Conservation (phyloP, 2,113 vertebrate genomes). For the Eupsittula cactorum region DNA sequence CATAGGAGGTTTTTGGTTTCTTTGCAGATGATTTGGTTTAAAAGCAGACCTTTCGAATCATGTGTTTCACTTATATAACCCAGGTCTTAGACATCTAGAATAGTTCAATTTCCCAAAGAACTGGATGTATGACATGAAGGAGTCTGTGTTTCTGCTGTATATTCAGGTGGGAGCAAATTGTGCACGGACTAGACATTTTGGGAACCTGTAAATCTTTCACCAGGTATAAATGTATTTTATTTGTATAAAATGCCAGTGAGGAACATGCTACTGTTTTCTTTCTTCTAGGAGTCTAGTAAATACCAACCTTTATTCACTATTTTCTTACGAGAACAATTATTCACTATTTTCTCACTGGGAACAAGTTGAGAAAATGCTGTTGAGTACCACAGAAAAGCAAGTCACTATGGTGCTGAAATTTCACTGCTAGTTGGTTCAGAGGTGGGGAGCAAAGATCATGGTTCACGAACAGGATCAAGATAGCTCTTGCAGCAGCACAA, state of each 20-base stretch:
- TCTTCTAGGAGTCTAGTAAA: neutral
- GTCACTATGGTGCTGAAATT: neutral
- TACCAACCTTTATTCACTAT: neutral
- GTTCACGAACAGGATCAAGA: neutral
- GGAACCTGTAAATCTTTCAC: neutral
- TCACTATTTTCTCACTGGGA: neutral
- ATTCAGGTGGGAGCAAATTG: neutral
- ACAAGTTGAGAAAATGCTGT: neutral
- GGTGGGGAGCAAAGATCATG: neutral
- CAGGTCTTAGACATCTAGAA: neutral
- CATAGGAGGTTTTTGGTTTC: neutral
- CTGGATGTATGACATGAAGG: rapidly evolving
- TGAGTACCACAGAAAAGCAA: neutral
- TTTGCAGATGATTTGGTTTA: neutral
- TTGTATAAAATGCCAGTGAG: neutral
- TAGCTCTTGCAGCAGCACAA: neutral
- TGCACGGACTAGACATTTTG: neutral
- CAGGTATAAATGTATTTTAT: neutral
- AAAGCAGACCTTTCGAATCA: neutral
- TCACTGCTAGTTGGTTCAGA: neutral
- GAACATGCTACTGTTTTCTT: neutral
- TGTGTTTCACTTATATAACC: neutral
- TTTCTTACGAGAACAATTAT: neutral
- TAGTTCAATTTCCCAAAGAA: neutral
- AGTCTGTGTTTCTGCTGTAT: neutral